A percentile compares a stretch with the other conserved stretches of the same genome.
These are phyloP conservation scores for Tenthredo scrophulariae DNA, from an alignment of 2,888 invertebrate species.

Conservation along the genomic window DNA sequence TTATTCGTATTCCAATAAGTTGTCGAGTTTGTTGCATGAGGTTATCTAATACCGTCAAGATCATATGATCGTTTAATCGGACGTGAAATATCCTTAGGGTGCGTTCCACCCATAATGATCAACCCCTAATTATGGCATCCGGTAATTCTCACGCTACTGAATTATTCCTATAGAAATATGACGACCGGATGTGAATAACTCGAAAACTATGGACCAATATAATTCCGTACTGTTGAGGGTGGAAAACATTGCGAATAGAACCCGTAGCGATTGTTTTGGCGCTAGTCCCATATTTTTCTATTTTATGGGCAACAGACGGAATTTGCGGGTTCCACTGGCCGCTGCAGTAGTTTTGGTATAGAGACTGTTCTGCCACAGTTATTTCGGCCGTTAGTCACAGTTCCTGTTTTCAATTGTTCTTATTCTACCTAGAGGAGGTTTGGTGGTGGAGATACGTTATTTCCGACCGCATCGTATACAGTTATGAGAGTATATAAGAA, in stretches of 20 bases:
- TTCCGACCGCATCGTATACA: not conserved
- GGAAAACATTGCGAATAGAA: not conserved
- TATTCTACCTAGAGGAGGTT: conserved; percentile 60
- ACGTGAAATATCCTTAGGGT: not conserved
- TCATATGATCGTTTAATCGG: not conserved
- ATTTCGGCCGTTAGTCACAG: conserved; percentile 65
- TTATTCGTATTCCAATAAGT: conserved; percentile 63
- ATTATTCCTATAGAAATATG: not conserved
- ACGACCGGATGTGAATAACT: not conserved
- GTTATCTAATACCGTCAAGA: conserved; percentile 19
- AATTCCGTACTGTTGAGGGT: not conserved
- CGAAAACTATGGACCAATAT: not conserved
- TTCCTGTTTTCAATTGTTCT: conserved; percentile 59
- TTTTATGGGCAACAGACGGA: conserved; percentile 65
- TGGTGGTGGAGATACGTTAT: not conserved
- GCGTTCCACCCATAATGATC: not conserved
- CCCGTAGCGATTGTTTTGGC: conserved; percentile 65
- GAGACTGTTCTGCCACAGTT: conserved; percentile 45
- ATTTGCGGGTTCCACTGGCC: conserved; percentile 64
- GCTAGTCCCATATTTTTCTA: conserved; percentile 64
- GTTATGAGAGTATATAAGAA: not conserved
- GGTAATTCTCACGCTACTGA: not conserved
- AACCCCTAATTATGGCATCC: not conserved
- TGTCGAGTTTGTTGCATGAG: conserved; percentile 53
- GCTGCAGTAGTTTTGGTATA: conserved; percentile 61